A percentile compares a stretch with the other conserved stretches of the same genome.
These are phyloP conservation scores for Oasisia sp. DNA, from an alignment of 2,888 invertebrate genomes.

Conservation along the genomic window DNA sequence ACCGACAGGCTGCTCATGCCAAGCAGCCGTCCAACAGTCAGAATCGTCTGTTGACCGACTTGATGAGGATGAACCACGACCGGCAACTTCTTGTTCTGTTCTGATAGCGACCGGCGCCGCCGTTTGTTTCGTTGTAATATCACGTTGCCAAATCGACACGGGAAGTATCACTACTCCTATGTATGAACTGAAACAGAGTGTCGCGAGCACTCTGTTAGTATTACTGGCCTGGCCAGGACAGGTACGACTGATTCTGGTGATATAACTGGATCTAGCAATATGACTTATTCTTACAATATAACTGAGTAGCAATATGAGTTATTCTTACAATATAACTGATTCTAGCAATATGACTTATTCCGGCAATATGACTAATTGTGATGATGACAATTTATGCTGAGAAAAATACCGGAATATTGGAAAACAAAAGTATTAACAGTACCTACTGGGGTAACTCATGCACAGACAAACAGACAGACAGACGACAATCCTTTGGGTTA, in stretches of 20 bases:
- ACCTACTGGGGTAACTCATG: neutral
- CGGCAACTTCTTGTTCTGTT: conserved; percentile 29
- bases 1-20: neutral
- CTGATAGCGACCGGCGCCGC: neutral
- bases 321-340: neutral
- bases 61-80: conserved; percentile 37
- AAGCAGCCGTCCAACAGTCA: conserved; percentile 22
- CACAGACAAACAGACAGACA: neutral
- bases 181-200: neutral
- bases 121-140: neutral
- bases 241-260: neutral
- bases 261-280: neutral
- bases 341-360: neutral
- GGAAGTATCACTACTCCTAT: neutral
- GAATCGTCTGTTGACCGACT: conserved; percentile 32
- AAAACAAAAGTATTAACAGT: neutral
- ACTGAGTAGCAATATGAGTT: neutral
- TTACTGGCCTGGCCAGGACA: neutral
- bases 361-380: neutral
- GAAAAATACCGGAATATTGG: neutral
- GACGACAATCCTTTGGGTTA: neutral
- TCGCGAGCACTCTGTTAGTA: neutral
- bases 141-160: neutral
- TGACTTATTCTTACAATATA: neutral
- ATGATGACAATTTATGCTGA: neutral